Evolutionary conservation across 2,888 invertebrate genomes (phyloP), one percentile per base, ranked within the genome.

Genomic region (Argyresthia goedartella): DNA sequence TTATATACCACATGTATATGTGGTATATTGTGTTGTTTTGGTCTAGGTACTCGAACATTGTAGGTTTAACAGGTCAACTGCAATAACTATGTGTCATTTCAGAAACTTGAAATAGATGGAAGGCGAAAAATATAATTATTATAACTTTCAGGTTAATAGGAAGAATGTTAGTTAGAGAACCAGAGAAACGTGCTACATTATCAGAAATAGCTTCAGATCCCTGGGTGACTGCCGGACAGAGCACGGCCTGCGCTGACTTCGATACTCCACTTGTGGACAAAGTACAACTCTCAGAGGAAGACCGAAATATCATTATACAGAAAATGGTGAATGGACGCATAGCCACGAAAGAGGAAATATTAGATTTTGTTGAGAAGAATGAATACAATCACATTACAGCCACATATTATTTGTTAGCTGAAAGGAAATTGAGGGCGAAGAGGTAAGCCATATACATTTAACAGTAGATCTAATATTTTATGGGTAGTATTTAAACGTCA

Each of bases 301-400:
- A 98, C 73, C 96, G 96, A 69, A 89, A 92, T 59, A 90, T 94
- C 56, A 97, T 99, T 61, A 90, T 99, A 58, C 96, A 97, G 66
- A 95, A 95, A 85, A 99, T 99, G 95, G 95, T 97, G 25, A 95
- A 95, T 69, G 99, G 99, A 53, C 93, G 93, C 65, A 97, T 99
- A 56, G 98, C 97, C 52, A 91, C 93, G 52, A 96, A 97, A 80
- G 98, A 99, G 71, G 94, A 97, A 73, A 98, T 99, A 61, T 80
- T 95, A 64, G 94, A 95, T 93, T 94, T 97, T 53, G 86, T 99
- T 67, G 97, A 98, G 71, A 94, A 93, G 71, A 96, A 98, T 82
- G 96, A 97, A 71, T 99, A 99, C 82, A 97, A 97, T 86, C 97
- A 99, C 79, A 94, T 99, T 67, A 98, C 99, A 35, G 99, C 99